A percentile compares a stretch with the other conserved stretches of the same genome.
phyloP scores from a whole-genome alignment of 2,113 vertebrate species.

The Eretmochelys imbricata region DNA sequence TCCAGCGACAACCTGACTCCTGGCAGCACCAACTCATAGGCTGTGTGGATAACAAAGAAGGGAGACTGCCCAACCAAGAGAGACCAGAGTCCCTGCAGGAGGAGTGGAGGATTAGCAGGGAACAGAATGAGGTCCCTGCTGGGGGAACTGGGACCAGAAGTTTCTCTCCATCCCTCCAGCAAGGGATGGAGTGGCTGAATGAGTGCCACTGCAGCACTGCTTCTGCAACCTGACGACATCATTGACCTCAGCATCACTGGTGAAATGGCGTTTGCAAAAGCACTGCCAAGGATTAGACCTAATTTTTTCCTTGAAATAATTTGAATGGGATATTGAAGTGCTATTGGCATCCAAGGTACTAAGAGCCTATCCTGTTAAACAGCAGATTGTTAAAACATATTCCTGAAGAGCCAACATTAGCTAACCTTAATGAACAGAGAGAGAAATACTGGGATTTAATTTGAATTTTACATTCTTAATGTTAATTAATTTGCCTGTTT shows the following conservation, averaged over 20 bases:
- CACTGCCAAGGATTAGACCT: not conserved
- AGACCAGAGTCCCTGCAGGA: not conserved
- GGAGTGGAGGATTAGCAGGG: not conserved
- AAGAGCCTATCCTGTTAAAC: not conserved
- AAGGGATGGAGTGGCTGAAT: not conserved
- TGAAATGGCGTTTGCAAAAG: not conserved
- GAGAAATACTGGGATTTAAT: not conserved
- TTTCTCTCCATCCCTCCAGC: not conserved
- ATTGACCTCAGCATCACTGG: not conserved
- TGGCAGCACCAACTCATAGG: not conserved
- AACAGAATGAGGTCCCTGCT: not conserved
- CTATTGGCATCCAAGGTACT: not conserved
- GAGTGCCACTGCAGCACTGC: not conserved
- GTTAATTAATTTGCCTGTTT: not conserved
- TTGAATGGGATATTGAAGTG: not conserved
- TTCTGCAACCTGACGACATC: not conserved
- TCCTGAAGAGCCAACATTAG: not conserved
- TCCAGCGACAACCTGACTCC: not conserved
- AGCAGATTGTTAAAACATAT: not conserved
- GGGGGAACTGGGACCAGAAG: not conserved
- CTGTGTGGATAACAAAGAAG: not conserved
- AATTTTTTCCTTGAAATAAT: not conserved
- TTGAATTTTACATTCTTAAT: not conserved
- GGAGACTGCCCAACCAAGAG: not conserved
- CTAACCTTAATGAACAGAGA: not conserved